phyloP scores from a whole-genome alignment of 2,113 vertebrate genomes.

The Austrofundulus limnaeus region DNA sequence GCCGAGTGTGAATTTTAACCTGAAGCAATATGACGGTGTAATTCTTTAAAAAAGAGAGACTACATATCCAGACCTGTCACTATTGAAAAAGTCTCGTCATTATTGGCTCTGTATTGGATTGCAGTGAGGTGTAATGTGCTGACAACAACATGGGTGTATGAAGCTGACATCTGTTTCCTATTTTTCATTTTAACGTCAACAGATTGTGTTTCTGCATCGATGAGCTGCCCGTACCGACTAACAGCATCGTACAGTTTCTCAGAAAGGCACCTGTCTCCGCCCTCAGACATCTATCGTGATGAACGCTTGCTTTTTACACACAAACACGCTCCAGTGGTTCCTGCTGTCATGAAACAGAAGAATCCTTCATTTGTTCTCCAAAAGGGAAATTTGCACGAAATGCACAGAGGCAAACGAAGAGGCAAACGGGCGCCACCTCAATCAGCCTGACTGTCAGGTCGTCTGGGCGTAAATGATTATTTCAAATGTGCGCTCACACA shows the following conservation, averaged over 20 bases:
- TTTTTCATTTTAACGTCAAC: not conserved
- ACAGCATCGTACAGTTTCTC: not conserved
- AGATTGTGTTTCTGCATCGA: conserved; percentile 1
- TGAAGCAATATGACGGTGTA: too few relatives aligned
- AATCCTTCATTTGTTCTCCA: too few relatives aligned
- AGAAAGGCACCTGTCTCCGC: not conserved
- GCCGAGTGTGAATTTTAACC: too few relatives aligned
- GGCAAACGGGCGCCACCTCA: conserved; percentile 65
- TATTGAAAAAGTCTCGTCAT: not conserved
- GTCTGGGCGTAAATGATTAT: conserved; percentile 49
- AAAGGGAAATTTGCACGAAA: too few relatives aligned
- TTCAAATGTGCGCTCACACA: conserved; percentile 36
- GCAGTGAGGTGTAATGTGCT: not conserved
- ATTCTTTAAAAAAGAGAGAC: too few relatives aligned
- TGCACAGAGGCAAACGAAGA: conserved; percentile 13
- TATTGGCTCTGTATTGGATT: not conserved
- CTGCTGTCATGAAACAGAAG: conserved; percentile 53
- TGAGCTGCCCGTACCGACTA: conserved; percentile 19
- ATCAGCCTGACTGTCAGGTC: conserved; percentile 65
- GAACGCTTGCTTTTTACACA: conserved; percentile 16
- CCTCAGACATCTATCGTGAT: conserved; percentile 12
- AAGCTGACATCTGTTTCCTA: conserved; percentile 6
- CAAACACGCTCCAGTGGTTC: conserved; percentile 39
- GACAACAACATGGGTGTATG: not conserved
- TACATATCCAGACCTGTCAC: not conserved